phyloP scores from a whole-genome alignment of 2,797 vertebrate species.

The Rhinogobio ventralis region DNA sequence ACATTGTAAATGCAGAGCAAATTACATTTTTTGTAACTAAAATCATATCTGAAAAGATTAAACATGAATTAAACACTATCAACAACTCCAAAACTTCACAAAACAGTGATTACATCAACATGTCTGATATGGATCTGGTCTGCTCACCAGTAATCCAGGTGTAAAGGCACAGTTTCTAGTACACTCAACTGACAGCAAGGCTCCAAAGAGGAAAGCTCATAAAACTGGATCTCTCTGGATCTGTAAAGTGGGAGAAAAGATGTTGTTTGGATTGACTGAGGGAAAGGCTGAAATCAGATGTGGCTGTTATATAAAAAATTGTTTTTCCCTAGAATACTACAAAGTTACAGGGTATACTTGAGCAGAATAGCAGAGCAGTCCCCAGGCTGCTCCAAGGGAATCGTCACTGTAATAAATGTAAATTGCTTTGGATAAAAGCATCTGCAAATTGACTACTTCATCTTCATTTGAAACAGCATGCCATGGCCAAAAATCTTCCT shows the following conservation, averaged over 20 bases:
- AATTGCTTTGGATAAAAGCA: not conserved
- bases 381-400: not conserved
- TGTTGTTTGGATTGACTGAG: slow-evolving; percentile 2
- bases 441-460: slow-evolving; percentile 8
- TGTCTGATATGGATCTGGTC: not conserved
- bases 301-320: not conserved
- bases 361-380: not conserved
- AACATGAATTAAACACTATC: not conserved
- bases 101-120: not conserved
- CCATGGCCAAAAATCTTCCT: not conserved
- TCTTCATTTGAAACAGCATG: slow-evolving; percentile 13
- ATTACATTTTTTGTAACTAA: not conserved
- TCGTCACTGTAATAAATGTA: not conserved
- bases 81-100: not conserved
- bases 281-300: slow-evolving; percentile 2
- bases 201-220: slow-evolving; percentile 81
- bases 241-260: slow-evolving; percentile 66
- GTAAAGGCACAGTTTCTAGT: slow-evolving; percentile 80
- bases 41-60: not conserved
- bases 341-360: not conserved
- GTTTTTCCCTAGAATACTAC: not conserved
- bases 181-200: slow-evolving; percentile 81
- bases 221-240: slow-evolving; percentile 81
- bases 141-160: slow-evolving; percentile 80
- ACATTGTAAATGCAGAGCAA: not conserved